Base-by-base conservation (phyloP, 2,888 invertebrate species). In the Callosobruchus maculatus region DNA sequence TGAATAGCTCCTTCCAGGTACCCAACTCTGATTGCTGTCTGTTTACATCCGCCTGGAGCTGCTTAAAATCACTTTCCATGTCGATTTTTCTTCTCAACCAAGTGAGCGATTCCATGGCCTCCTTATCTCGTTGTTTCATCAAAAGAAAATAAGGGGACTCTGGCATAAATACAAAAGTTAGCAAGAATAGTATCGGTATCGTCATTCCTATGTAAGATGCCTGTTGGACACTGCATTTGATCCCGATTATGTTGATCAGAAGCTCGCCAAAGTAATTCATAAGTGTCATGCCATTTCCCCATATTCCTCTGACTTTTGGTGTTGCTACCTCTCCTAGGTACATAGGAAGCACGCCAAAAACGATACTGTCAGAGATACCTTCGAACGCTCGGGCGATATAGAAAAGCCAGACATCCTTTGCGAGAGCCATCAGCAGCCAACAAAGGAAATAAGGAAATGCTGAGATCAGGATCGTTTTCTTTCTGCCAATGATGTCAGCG, bases 101-200 rank as follows among this genome's bases (percentile, higher is more conserved):
- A 68, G 77, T 78, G 68, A 85, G 76, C 0, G 82, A 79, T 13
- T 72, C 73, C 72, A 77, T 77, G 1, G 85, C 84, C 71, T 82
- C 78, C 0, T 80, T 79, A 9, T 76, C 49, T 30, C 80, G 75
- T 0, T 78, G 79, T 70, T 82, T 81, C 80, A 82, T 83, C 0
- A 84, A 71, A 22, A 78, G 78, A 72, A 77, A 84, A 73, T 84
- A 84, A 0, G 84, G 85, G 18, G 82, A 80, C 87, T 93, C 93
- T n/a, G 93, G 93, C 82, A 93, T 87, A 82, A 90, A 90, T 68
- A 84, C 21, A 84, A 92, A 90, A 21, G 89, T 85, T 21, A 90
- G 71, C 31, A 92, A 84, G 81, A 91, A 90, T 66, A 90, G 80
- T 68, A 91, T 84, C 9, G 92, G 90, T 74, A 92, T 87, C 76